A percentile compares a stretch with the other conserved stretches of the same genome.
Conservation (phyloP, 2,113 vertebrate species). For the Pygoscelis adeliae region DNA sequence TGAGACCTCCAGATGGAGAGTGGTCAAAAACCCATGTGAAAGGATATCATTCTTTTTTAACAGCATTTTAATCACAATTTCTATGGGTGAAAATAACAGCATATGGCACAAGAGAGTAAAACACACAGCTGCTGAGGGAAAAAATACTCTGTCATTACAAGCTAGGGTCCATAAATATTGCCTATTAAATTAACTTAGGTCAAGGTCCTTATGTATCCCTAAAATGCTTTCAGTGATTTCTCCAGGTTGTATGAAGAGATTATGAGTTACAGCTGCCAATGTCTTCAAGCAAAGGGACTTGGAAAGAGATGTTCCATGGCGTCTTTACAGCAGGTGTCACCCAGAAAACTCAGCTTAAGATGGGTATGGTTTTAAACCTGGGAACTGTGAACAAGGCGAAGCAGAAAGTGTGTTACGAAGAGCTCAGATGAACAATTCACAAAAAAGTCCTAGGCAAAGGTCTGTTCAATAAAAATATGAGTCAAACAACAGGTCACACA, state of each 20-base stretch:
- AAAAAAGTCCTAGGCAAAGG: not conserved
- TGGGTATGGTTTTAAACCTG: not conserved
- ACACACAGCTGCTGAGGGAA: not conserved
- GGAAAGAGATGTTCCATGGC: not conserved
- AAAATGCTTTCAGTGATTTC: not conserved
- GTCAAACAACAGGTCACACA: slow-evolving; percentile 3
- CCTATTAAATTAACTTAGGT: not conserved
- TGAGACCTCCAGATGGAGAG: not conserved
- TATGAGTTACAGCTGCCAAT: not conserved
- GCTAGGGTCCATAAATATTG: not conserved
- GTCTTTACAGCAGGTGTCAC: not conserved
- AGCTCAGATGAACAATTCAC: not conserved
- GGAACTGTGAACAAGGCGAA: not conserved
- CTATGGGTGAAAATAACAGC: not conserved
- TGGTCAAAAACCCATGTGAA: not conserved
- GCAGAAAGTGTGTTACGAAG: not conserved
- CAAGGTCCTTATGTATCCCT: not conserved
- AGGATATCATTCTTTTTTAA: not conserved
- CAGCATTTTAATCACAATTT: slow-evolving; percentile 1
- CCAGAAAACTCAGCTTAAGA: not conserved
- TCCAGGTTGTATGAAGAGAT: not conserved
- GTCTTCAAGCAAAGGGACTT: not conserved
- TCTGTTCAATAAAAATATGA: not conserved
- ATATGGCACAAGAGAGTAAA: not conserved
- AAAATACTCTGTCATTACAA: not conserved